Percentiles rank a stretch among this genome's conserved stretches.
phyloP scores from a whole-genome alignment of 2,888 invertebrate genomes.

The Epicampocera succincta region DNA sequence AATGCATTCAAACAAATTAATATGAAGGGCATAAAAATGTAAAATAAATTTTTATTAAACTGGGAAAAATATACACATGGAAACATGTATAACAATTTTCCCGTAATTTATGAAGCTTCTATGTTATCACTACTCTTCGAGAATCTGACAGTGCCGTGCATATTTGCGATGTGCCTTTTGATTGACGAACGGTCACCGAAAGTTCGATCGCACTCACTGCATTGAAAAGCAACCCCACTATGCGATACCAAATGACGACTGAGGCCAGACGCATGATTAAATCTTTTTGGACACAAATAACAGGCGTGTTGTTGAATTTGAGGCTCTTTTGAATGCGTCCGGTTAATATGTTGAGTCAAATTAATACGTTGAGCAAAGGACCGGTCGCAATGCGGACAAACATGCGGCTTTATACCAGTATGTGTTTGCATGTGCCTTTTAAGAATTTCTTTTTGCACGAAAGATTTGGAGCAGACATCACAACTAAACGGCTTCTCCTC shows the following conservation, averaged over 20 bases:
- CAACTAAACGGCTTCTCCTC: slow-evolving; percentile 83
- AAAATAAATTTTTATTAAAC: no score
- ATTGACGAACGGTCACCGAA: slow-evolving; percentile 89
- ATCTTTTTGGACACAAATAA: slow-evolving; percentile 84
- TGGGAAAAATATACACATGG: no score
- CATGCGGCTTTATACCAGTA: slow-evolving; percentile 85
- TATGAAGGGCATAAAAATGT: no score
- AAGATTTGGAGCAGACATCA: slow-evolving; percentile 84
- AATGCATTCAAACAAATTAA: no score
- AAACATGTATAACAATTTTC: neutral
- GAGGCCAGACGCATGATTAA: slow-evolving; percentile 84
- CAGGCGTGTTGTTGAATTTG: slow-evolving; percentile 86
- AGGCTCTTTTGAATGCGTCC: slow-evolving; percentile 84
- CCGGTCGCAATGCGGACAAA: slow-evolving; percentile 85
- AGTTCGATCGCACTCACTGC: slow-evolving; percentile 85
- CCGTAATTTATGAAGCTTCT: slow-evolving; percentile 9
- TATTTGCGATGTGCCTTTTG: slow-evolving; percentile 83
- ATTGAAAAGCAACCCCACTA: slow-evolving; percentile 85
- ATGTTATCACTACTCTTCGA: slow-evolving; percentile 17
- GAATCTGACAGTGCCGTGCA: slow-evolving; percentile 72
- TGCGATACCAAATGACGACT: slow-evolving; percentile 87
- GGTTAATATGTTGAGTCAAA: slow-evolving; percentile 84
- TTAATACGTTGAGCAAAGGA: slow-evolving; percentile 89
- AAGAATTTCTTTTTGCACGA: slow-evolving; percentile 88
- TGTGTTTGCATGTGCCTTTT: slow-evolving; percentile 85